Percentiles rank a stretch among this genome's conserved stretches.
Conservation (phyloP, 2,113 vertebrate species). For the Rhinopithecus roxellana region DNA sequence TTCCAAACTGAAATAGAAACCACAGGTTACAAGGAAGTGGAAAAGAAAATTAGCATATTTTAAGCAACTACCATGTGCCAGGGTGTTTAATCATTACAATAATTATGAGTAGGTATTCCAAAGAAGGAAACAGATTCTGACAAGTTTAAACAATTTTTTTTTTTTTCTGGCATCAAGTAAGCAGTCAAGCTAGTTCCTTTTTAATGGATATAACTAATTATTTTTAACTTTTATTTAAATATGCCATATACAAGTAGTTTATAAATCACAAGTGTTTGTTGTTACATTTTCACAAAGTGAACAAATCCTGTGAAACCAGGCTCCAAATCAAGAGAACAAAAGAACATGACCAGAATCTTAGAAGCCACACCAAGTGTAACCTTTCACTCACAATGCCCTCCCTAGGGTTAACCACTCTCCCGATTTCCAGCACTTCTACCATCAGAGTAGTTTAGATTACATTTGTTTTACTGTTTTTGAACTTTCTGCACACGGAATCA, state of each 20-base stretch:
- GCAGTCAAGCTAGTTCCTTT: neutral
- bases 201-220: neutral
- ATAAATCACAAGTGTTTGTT: neutral
- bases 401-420: no score
- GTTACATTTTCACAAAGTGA: neutral
- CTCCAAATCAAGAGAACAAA: neutral
- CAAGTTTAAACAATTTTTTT: neutral
- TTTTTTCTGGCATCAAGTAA: neutral
- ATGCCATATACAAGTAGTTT: neutral
- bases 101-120: neutral
- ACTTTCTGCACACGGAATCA: neutral
- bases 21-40: neutral
- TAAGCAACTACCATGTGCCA: neutral
- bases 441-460: neutral
- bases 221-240: neutral
- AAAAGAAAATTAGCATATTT: neutral
- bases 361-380: fast-evolving
- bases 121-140: neutral
- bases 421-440: neutral
- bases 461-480: neutral
- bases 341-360: neutral
- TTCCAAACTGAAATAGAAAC: neutral
- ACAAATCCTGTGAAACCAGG: neutral
- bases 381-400: neutral
- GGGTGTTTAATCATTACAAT: neutral